Evolutionary conservation across 2,113 vertebrate species (phyloP).

Genomic region (Chloroceryle aenea): DNA sequence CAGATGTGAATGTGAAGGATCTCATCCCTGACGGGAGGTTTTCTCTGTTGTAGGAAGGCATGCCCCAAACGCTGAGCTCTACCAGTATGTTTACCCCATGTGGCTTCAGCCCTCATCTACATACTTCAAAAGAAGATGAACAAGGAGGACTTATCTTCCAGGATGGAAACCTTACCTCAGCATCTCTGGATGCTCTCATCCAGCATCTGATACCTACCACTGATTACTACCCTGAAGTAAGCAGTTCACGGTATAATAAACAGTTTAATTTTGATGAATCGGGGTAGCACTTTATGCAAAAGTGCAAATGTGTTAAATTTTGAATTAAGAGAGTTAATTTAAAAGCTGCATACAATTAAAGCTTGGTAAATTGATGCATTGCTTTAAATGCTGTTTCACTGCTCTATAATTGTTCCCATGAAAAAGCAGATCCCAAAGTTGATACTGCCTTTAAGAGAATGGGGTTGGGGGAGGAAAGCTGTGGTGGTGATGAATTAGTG

Average conservation of each 20-base stretch:
- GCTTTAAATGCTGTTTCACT: conserved; percentile 23
- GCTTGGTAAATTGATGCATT: conserved; percentile 2
- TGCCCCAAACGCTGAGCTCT: conserved; percentile 87
- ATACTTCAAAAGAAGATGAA: conserved; percentile 78
- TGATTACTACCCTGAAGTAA: conserved; percentile 92
- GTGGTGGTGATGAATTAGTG: conserved; percentile 26
- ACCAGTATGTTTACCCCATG: conserved; percentile 89
- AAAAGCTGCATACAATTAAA: conserved; percentile 40
- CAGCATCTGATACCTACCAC: conserved; percentile 90
- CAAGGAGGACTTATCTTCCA: conserved; percentile 82
- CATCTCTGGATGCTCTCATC: conserved; percentile 91
- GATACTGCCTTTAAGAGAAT: neutral
- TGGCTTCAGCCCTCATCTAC: conserved; percentile 85
- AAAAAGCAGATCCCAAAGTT: conserved; percentile 30
- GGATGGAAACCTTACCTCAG: conserved; percentile 87
- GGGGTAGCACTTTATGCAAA: conserved; percentile 17
- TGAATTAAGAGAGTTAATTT: conserved; percentile 45
- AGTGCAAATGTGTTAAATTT: conserved; percentile 38
- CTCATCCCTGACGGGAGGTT: neutral
- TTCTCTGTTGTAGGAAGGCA: conserved; percentile 79
- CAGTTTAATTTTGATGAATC: conserved; percentile 50
- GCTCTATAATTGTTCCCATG: neutral
- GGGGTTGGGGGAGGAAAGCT: neutral
- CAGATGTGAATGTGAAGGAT: neutral
- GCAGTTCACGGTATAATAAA: conserved; percentile 36